These are phyloP conservation scores for Acleris literana DNA, from an alignment of 2,888 invertebrate genomes.

Conservation along the genomic window DNA sequence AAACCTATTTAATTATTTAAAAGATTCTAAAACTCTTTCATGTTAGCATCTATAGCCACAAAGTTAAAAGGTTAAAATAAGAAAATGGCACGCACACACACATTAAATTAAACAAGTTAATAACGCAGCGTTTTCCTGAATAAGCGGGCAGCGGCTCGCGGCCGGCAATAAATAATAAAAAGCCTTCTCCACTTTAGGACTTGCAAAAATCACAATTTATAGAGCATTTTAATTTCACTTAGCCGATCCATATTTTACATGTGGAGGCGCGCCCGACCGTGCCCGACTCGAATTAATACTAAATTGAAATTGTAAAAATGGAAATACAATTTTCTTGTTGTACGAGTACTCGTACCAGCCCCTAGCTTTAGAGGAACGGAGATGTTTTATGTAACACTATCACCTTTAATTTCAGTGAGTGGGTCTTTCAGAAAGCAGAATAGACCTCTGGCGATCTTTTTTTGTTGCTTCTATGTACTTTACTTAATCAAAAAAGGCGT, in stretches of 20 bases:
- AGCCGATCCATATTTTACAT: constrained; percentile 84
- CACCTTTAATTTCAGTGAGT: constrained; percentile 32
- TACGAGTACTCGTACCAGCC: constrained; percentile 50
- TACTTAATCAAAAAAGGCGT: no score
- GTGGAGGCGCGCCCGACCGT: constrained; percentile 79
- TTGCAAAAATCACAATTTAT: constrained; percentile 84
- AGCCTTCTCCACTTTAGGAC: constrained; percentile 84
- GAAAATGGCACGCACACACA: constrained; percentile 18
- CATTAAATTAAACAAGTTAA: constrained; percentile 70
- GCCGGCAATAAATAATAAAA: constrained; percentile 81
- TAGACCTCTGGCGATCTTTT: background rate
- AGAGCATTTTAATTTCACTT: constrained; percentile 84
- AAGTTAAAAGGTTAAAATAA: background rate
- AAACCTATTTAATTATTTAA: background rate
- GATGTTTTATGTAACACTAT: constrained; percentile 67
- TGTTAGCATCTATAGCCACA: no score
- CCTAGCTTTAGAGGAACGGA: constrained; percentile 71
- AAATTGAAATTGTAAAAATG: constrained; percentile 84
- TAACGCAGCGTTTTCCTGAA: constrained; percentile 76
- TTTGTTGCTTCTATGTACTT: background rate
- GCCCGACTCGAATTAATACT: constrained; percentile 82
- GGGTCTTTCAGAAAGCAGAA: constrained; percentile 4
- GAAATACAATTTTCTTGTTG: constrained; percentile 82
- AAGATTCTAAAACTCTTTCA: background rate
- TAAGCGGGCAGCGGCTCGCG: constrained; percentile 73